Evolutionary conservation across 2,113 vertebrate species (phyloP), one percentile per base, ranked within the genome.

Genomic region (Coturnix japonica): DNA sequence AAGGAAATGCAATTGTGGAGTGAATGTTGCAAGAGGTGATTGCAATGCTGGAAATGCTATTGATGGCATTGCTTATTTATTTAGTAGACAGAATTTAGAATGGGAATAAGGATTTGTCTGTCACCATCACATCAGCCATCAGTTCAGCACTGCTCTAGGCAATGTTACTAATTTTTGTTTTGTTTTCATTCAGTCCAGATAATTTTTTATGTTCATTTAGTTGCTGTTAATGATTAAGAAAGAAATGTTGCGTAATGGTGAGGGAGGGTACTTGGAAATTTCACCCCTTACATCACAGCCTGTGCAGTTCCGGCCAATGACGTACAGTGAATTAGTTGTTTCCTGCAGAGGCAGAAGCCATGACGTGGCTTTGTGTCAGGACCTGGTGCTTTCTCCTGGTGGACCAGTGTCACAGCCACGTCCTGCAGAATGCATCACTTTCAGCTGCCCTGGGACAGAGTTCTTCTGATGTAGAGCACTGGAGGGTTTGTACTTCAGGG

Each of bases 31-130:
- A 93, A 56, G 74, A 92, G 87, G 61, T 86, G 85, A 95, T 80
- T 79, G 78, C 51, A 72, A 67, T 46, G 39, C 79, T 95, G 57
- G 69, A 85, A 95, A 93, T 72, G 65, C 79, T 95, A 87, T 87
- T 95, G 93, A 94, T 89, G 93, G 63, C 93, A 90, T 92, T 81
- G 83, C 91, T 96, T 94, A 89, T 87, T 96, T 95, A 93, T 91
- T 95, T 95, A 86, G 80, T 89, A 96, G 96, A 93, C 95, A 96
- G 93, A 92, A 95, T 93, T 92, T 93, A 94, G 85, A 96, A 95
- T 91, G 89, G 89, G 87, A 94, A 87, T 94, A 95, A 96, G 93
- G 89, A 93, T 96, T 96, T 96, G 95, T 97, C 94, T 96, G 92
- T 96, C 94, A 96, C 85, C 83, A 96, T 96, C 94, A 95, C 71